Conservation (phyloP, 2,797 vertebrate genomes). For the Sebastes goodei region DNA sequence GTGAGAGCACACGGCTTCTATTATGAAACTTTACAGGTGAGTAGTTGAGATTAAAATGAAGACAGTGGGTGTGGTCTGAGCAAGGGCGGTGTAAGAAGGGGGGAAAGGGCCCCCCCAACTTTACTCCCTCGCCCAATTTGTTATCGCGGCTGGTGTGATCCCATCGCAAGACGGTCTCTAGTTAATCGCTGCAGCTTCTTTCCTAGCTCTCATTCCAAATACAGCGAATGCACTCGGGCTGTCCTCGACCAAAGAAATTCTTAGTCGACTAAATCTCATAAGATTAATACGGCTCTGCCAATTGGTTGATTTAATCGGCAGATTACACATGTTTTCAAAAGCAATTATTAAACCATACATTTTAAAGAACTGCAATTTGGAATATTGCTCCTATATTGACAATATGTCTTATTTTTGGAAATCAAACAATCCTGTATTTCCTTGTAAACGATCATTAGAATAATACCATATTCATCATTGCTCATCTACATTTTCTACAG, state of each 20-base stretch:
- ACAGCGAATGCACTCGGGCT: not conserved
- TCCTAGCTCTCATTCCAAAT: not conserved
- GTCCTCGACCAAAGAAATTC: too few species aligned
- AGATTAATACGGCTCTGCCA: too few species aligned
- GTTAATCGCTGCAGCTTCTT: not conserved
- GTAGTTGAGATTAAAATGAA: not conserved
- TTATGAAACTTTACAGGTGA: not conserved
- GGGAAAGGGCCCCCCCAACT: not conserved
- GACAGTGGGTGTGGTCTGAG: not conserved
- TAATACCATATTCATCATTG: not conserved
- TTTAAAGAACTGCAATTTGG: not conserved
- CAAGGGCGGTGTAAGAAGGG: not conserved
- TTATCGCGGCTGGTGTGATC: not conserved
- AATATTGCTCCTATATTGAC: not conserved
- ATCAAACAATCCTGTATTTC: not conserved
- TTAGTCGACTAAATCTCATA: too few species aligned
- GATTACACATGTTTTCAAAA: not conserved
- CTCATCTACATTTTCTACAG: not conserved
- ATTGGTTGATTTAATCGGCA: too few species aligned
- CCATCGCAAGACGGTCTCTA: not conserved
- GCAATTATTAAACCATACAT: not conserved
- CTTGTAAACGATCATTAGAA: not conserved
- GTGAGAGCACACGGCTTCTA: not conserved
- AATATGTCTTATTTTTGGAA: not conserved
- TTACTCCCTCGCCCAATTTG: too few species aligned